Conservation (phyloP, 2,113 vertebrate genomes). For the Puntigrus tetrazona region DNA sequence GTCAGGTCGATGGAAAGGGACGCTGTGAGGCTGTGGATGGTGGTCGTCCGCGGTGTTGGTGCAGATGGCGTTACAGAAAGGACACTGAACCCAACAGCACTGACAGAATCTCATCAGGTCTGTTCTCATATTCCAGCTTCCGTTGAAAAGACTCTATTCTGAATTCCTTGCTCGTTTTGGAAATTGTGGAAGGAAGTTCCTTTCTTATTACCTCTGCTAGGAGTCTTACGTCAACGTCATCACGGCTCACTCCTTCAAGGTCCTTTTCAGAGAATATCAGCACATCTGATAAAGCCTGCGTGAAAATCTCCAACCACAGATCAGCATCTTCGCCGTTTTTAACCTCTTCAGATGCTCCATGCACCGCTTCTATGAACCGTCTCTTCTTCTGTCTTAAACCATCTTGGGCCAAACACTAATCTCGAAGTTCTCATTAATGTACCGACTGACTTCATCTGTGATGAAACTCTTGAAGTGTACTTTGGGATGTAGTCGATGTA, state of each 20-base stretch:
- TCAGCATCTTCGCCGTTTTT: background rate
- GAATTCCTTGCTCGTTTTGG: background rate
- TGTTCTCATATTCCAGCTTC: background rate
- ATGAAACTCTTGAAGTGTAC: background rate
- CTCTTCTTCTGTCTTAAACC: background rate
- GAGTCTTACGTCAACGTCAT: background rate
- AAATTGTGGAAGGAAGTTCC: background rate
- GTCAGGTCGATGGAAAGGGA: background rate
- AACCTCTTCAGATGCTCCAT: background rate
- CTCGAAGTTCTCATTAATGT: background rate
- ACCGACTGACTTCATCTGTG: background rate
- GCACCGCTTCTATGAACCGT: background rate
- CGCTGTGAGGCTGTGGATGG: rapidly evolving
- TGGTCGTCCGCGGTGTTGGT: background rate
- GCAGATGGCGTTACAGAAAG: background rate
- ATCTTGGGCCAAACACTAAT: background rate
- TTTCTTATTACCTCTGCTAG: background rate
- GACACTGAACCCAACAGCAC: conserved; percentile 8
- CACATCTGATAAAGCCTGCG: background rate
- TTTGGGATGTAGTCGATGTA: background rate
- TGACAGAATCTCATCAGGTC: background rate
- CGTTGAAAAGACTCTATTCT: background rate
- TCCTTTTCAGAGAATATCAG: background rate
- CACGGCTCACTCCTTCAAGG: background rate
- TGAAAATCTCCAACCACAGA: background rate